These are phyloP conservation scores for Tonatia bakeri DNA, from an alignment of 2,113 vertebrate species.

Conservation along the genomic window DNA sequence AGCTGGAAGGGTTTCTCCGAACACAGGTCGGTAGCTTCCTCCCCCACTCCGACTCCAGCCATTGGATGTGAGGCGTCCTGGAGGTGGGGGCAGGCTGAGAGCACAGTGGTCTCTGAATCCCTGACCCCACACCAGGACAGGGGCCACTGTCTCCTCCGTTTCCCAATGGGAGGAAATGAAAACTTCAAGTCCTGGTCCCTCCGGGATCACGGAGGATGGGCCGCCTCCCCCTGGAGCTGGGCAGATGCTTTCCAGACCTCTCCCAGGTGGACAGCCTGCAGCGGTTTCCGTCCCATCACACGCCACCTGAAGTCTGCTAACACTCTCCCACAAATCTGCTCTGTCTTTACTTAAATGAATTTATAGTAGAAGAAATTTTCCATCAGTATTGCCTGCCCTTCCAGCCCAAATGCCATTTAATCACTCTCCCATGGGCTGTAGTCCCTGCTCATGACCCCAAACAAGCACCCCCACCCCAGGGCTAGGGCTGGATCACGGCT, in stretches of 20 bases:
- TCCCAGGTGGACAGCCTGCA: accelerated
- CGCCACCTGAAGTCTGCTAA: background rate
- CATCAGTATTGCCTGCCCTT: background rate
- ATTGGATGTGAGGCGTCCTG: background rate
- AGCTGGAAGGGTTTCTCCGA: background rate
- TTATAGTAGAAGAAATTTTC: background rate
- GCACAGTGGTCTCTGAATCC: background rate
- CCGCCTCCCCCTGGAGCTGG: background rate
- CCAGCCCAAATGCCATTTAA: background rate
- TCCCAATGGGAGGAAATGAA: background rate
- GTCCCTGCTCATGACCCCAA: background rate
- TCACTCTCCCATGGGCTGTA: background rate
- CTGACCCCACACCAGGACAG: background rate
- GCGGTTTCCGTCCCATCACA: background rate
- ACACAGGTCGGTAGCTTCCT: background rate
- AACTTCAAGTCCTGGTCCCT: background rate
- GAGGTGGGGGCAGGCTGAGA: background rate
- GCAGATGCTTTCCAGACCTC: background rate
- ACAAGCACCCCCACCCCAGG: background rate
- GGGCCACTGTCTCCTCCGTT: background rate
- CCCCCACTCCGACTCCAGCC: background rate
- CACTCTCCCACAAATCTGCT: background rate
- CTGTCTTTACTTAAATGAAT: background rate
- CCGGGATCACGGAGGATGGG: background rate
- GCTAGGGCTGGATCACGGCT: background rate